Conservation (phyloP, 2,888 invertebrate genomes). For the Leptinotarsa haldemani region DNA sequence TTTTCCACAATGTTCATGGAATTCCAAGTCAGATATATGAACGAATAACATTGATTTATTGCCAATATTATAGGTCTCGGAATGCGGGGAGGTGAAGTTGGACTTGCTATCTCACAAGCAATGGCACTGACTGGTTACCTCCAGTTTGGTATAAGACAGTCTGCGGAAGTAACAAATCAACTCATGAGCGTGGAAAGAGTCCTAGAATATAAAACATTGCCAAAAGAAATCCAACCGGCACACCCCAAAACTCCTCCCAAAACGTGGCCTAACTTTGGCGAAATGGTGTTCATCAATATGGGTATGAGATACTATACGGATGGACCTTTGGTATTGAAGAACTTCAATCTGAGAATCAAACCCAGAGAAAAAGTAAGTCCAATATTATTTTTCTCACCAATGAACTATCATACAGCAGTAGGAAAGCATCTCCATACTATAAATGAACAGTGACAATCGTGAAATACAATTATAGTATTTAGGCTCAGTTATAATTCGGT, state of each 20-base stretch:
- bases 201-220: conserved; percentile 73
- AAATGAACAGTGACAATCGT: too few relatives aligned
- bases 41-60: too few relatives aligned
- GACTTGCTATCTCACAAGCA: conserved; percentile 62
- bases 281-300: conserved; percentile 75
- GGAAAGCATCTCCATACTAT: too few relatives aligned
- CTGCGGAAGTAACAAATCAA: conserved; percentile 71
- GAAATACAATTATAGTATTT: too few relatives aligned
- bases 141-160: conserved; percentile 84
- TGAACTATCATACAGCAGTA: too few relatives aligned
- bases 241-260: conserved; percentile 39
- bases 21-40: too few relatives aligned
- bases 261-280: conserved; percentile 79
- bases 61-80: conserved; percentile 36
- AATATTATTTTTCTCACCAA: too few relatives aligned
- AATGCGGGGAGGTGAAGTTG: conserved; percentile 67
- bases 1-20: too few relatives aligned
- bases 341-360: conserved; percentile 76
- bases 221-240: conserved; percentile 74
- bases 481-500: too few relatives aligned
- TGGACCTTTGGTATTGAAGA: conserved; percentile 79
- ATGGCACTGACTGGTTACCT: conserved; percentile 69
- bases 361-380: conserved; percentile 74
- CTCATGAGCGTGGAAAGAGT: conserved; percentile 93
- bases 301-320: conserved; percentile 77